These are phyloP conservation scores for Saimiri boliviensis DNA, from an alignment of 2,113 vertebrate genomes.

Conservation along the genomic window DNA sequence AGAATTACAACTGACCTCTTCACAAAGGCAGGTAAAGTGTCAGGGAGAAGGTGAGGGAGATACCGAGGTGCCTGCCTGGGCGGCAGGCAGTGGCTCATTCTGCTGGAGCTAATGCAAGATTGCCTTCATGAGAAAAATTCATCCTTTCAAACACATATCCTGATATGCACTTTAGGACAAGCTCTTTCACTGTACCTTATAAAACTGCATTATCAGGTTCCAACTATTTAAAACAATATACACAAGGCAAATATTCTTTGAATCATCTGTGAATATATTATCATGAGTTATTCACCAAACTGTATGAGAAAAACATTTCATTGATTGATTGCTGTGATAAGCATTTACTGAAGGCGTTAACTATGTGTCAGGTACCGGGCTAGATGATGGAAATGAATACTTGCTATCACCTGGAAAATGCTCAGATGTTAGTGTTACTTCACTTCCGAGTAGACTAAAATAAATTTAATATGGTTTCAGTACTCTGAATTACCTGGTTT, in stretches of 20 bases:
- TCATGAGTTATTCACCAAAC: neutral
- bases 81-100: neutral
- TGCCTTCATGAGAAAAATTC: accelerated
- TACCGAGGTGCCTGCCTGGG: accelerated
- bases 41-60: neutral
- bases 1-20: neutral
- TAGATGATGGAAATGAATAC: neutral
- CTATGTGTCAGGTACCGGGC: too few relatives aligned
- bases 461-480: neutral
- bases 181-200: neutral
- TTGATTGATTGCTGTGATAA: neutral
- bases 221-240: neutral
- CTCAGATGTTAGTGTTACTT: neutral
- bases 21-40: neutral
- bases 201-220: neutral
- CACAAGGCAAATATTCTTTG: neutral
- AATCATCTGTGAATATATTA: neutral
- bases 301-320: neutral
- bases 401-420: neutral
- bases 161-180: neutral
- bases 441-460: neutral
- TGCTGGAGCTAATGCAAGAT: neutral
- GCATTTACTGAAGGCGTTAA: neutral
- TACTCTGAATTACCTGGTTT: neutral
- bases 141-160: neutral